Evolutionary conservation across 37 sponge, comb jelly and placozoan genomes (phyloP).

Genomic region (Aplysina aerophoba): DNA sequence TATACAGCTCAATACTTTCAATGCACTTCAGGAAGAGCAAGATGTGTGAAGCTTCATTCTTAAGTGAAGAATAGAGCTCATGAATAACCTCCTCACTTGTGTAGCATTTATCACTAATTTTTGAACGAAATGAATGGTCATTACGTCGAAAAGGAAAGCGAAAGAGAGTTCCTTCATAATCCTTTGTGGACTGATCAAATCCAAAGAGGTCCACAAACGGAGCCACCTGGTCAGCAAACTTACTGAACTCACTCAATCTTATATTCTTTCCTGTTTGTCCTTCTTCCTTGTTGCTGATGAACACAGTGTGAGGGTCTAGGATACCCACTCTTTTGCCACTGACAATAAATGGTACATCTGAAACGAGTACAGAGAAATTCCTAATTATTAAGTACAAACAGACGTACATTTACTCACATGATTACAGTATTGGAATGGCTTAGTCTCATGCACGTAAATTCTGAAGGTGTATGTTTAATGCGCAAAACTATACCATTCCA

Average conservation of each 20-base stretch:
- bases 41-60: conserved; percentile 37
- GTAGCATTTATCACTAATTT: conserved; percentile 44
- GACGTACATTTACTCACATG: too few species aligned
- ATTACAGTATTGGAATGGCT: too few species aligned
- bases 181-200: conserved; percentile 38
- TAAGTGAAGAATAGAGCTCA: conserved; percentile 29
- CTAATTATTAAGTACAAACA: too few species aligned
- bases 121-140: conserved; percentile 1
- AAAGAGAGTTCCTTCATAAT: conserved; percentile 78
- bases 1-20: conserved; percentile 47
- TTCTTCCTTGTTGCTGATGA: conserved; percentile 1
- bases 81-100: conserved; percentile 1
- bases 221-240: conserved; percentile 60
- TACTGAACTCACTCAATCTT: background rate
- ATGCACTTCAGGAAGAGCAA: conserved; percentile 70
- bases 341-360: conserved; percentile 69
- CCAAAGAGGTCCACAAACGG: conserved; percentile 76
- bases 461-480: too few species aligned
- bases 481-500: too few species aligned
- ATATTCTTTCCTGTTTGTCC: background rate
- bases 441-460: too few species aligned
- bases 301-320: conserved; percentile 53
- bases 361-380: background rate
- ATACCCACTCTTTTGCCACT: conserved; percentile 54
- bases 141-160: conserved; percentile 67